Conservation (phyloP, 2,888 invertebrate genomes). For the Corbicula japonica region DNA sequence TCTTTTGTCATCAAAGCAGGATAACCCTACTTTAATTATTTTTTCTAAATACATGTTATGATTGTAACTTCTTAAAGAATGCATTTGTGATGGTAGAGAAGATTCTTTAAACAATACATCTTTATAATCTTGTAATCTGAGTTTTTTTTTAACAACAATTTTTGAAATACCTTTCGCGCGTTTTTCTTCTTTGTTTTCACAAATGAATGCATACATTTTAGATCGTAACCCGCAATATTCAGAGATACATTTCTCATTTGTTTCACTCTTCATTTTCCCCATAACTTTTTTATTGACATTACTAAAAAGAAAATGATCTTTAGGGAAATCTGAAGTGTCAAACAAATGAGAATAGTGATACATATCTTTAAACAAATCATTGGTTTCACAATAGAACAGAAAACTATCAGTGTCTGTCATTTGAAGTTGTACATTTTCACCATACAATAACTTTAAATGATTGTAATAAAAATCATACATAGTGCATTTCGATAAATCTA, state of each 20-base stretch:
- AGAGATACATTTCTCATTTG: constrained; percentile 1
- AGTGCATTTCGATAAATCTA: constrained; percentile 85
- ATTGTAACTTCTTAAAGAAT: constrained; percentile 8
- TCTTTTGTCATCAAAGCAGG: constrained; percentile 5
- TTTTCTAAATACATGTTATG: constrained; percentile 1
- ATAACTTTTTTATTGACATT: constrained; percentile 23
- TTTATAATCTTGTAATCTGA: constrained; percentile 11
- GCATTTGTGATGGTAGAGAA: not conserved
- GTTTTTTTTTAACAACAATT: constrained; percentile 4
- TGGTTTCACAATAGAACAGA: constrained; percentile 27
- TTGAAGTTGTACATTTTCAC: constrained; percentile 24
- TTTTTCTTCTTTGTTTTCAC: not conserved
- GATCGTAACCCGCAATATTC: constrained; percentile 1
- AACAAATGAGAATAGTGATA: constrained; percentile 24
- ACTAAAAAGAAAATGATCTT: constrained; percentile 28
- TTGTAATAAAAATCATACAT: constrained; percentile 85
- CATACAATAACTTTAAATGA: constrained; percentile 77
- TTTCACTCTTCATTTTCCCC: constrained; percentile 14
- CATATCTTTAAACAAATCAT: constrained; percentile 38
- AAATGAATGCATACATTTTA: constrained; percentile 7
- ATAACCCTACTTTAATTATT: constrained; percentile 5
- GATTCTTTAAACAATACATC: not conserved
- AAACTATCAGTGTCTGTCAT: constrained; percentile 50
- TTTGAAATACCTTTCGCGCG: constrained; percentile 9
- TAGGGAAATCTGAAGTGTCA: constrained; percentile 36